Percentiles rank a stretch among this genome's conserved stretches.
phyloP scores from a whole-genome alignment of 2,113 vertebrate genomes.

The Corythaeola cristata region DNA sequence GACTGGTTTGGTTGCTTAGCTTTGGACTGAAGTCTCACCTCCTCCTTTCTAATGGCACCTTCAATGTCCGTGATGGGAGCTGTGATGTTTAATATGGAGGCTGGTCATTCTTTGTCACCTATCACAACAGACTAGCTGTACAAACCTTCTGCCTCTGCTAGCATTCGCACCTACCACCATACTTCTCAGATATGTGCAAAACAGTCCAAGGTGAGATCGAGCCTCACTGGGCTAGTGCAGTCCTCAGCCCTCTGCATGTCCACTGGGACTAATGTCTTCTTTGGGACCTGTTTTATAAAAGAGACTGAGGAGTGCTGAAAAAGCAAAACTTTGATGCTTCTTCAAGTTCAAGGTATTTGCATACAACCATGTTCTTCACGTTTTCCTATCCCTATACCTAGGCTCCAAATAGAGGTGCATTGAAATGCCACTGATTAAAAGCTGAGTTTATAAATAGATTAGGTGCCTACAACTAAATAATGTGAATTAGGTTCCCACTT shows the following conservation, averaged over 20 bases:
- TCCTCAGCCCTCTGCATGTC: neutral
- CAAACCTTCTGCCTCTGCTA: neutral
- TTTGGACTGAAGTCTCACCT: neutral
- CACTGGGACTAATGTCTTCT: neutral
- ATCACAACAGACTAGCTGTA: neutral
- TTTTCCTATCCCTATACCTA: neutral
- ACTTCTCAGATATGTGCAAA: neutral
- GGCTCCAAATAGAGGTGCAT: neutral
- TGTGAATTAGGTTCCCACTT: neutral
- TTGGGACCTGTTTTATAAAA: neutral
- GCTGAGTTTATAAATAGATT: neutral
- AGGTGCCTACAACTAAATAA: neutral
- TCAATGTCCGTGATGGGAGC: neutral
- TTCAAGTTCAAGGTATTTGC: neutral
- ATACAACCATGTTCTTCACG: neutral
- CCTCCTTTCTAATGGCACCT: neutral
- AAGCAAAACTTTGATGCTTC: neutral
- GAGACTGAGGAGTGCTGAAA: neutral
- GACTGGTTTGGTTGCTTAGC: neutral
- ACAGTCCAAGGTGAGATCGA: neutral
- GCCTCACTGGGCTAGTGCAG: neutral
- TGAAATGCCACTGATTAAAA: neutral
- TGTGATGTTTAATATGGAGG: neutral
- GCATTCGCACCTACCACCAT: neutral
- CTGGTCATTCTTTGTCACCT: neutral